These are phyloP conservation scores for Holacanthus passer DNA, from an alignment of 2,113 vertebrate species.

Conservation along the genomic window DNA sequence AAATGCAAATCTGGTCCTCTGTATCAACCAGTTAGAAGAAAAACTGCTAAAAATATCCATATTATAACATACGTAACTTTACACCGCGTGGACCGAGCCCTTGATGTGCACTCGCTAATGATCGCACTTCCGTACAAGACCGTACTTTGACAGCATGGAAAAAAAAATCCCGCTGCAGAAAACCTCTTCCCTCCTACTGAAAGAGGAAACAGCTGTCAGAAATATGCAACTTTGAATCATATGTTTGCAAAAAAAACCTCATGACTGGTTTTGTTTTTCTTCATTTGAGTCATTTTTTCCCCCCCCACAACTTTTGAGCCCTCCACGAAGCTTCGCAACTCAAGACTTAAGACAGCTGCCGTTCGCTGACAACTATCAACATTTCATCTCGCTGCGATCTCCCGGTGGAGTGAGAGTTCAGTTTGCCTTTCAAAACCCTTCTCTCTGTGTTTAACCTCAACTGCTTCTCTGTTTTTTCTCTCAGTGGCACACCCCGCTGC, in stretches of 20 bases:
- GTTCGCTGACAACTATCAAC: constrained; percentile 48
- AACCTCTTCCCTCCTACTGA: constrained; percentile 2
- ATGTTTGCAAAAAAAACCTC: constrained; percentile 51
- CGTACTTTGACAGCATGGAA: constrained; percentile 2
- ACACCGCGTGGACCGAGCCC: background rate
- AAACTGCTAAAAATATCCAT: constrained; percentile 41
- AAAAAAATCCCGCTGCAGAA: constrained; percentile 3
- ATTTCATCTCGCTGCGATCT: constrained; percentile 52
- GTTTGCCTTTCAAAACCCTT: constrained; percentile 62
- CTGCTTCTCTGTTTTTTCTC: constrained; percentile 36
- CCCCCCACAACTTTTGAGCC: background rate
- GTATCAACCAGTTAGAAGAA: constrained; percentile 6
- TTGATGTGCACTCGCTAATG: constrained; percentile 36
- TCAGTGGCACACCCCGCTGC: constrained; percentile 36
- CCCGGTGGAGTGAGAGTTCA: constrained; percentile 51
- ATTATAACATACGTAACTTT: background rate
- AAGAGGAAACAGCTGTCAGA: constrained; percentile 40
- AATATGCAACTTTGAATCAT: constrained; percentile 11
- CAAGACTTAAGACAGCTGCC: constrained; percentile 57
- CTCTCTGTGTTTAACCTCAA: constrained; percentile 57
- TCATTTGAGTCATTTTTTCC: background rate
- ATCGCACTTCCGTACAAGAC: background rate
- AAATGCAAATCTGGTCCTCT: constrained; percentile 35
- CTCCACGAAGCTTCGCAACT: constrained; percentile 2
- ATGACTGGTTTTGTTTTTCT: constrained; percentile 47